Percentiles rank a stretch among this genome's conserved stretches.
phyloP scores from a whole-genome alignment of 1,140 invertebrate species.

The Hestina assimilis region DNA sequence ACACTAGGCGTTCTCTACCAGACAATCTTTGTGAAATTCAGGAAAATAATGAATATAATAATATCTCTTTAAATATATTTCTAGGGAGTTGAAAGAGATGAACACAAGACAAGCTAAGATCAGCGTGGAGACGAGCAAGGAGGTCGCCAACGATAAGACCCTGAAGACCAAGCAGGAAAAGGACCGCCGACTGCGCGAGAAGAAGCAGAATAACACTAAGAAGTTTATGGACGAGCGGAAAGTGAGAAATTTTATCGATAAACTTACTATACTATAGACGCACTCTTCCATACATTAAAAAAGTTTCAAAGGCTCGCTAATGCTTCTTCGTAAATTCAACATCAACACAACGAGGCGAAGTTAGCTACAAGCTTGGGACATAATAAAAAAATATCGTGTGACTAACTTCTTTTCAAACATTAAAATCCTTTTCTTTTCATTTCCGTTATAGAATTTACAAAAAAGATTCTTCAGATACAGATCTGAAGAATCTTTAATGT shows the following conservation, averaged over 20 bases:
- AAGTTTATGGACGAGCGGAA: conserved; percentile 99
- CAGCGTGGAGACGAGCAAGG: conserved; percentile 97
- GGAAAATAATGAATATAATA: too few species aligned
- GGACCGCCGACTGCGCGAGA: conserved; percentile 94
- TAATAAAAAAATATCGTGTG: too few species aligned
- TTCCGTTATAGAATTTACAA: too few species aligned
- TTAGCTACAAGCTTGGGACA: too few species aligned
- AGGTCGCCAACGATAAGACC: conserved; percentile 97
- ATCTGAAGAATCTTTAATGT: too few species aligned
- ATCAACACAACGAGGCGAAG: too few species aligned
- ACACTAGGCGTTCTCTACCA: too few species aligned
- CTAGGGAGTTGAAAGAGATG: conserved; percentile 96
- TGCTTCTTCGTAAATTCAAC: too few species aligned
- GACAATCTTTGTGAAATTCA: too few species aligned
- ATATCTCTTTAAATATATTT: conserved; percentile 17
- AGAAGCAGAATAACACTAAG: conserved; percentile 99
- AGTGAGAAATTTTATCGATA: conserved; percentile 50
- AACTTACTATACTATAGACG: neutral
- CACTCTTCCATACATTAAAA: neutral
- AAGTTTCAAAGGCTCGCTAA: neutral
- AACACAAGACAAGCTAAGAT: conserved; percentile 96
- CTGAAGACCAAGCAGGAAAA: conserved; percentile 98
- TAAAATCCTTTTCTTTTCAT: too few species aligned
- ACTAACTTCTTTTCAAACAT: too few species aligned
- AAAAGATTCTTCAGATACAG: too few species aligned